Base-by-base conservation (phyloP, 2,888 invertebrate species). In the Hemicrepidius hirtus region DNA sequence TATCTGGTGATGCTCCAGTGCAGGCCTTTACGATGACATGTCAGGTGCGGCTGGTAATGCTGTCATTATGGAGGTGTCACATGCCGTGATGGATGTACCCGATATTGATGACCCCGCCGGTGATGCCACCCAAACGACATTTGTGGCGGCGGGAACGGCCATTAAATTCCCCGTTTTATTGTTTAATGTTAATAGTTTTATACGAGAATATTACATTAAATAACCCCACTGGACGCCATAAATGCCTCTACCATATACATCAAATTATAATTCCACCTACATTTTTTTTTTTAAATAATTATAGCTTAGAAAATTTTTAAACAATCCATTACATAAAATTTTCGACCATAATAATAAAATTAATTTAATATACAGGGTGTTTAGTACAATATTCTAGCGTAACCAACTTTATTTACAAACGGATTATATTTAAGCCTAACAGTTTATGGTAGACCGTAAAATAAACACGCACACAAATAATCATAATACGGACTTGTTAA, bases 41-140 rank as follows among this genome's bases (percentile, higher is more conserved):
- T 83, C 85, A 85, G 84, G 84, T 85, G 85, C 79, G 85, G 84
- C 83, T 78, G 81, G 84, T 83, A 84, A 83, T 83, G 80, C 82
- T 80, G 81, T 82, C 83, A 83, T 85, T 84, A 85, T 84, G 81
- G 82, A 84, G 79, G 81, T 84, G 85, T 85, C 85, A 82, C 76
- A 72, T 49, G 67, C 44, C 69, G 81, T 84, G 85, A 85, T 85
- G 83, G 84, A 85, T 86, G 83, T 80, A 80, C 77, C 79, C 77
- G 81, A 82, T 84, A 84, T 84, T 85, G 84, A 85, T 84, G 85
- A 83, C 81, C 82, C 75, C 37, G 13, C 10, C 35, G 53, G 35
- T 63, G 72, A 69, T 65, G 53, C 74, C 67, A 60, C 71, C 71
- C 32, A 63, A 65, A 35, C 64, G 75, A 74, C 78, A 76, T 76